Evolutionary conservation across 2,888 invertebrate species (phyloP).

Genomic region (Brachyopa scutellaris): DNA sequence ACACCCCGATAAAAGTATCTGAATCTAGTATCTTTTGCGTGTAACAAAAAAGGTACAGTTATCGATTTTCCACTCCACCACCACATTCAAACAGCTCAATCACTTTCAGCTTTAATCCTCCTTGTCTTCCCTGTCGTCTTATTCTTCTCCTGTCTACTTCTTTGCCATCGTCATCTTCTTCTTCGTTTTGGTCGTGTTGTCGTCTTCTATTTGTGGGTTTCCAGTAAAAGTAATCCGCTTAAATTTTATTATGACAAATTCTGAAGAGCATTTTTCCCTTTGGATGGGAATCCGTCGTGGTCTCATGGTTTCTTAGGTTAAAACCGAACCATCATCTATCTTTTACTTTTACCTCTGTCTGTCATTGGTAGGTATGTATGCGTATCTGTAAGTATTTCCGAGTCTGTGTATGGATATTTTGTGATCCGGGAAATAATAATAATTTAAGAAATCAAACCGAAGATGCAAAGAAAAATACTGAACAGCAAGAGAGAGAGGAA

Average conservation of each 20-base stretch:
- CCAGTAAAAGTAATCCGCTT: conserved; percentile 68
- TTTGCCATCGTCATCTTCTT: neutral
- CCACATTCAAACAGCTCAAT: conserved; percentile 47
- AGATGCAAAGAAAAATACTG: neutral
- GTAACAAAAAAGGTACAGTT: neutral
- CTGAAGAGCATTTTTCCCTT: conserved; percentile 63
- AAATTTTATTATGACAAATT: conserved; percentile 72
- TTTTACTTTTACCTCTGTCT: conserved; percentile 18
- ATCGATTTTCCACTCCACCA: conserved; percentile 42
- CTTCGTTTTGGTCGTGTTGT: neutral
- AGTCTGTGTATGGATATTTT: conserved; percentile 29
- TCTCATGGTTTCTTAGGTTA: conserved; percentile 60
- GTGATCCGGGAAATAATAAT: conserved; percentile 58
- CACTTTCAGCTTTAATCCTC: conserved; percentile 60
- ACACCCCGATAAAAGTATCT: conserved; percentile 26
- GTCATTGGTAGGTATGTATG: neutral
- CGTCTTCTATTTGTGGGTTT: conserved; percentile 22
- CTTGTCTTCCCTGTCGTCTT: conserved; percentile 24
- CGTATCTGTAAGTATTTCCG: no score
- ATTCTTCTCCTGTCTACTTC: neutral
- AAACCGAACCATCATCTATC: conserved; percentile 37
- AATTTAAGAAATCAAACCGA: conserved; percentile 57
- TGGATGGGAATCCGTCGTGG: conserved; percentile 60
- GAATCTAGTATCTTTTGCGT: neutral
- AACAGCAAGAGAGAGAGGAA: neutral